Percentiles rank a stretch among this genome's conserved stretches.
phyloP scores from a whole-genome alignment of 2,113 vertebrate genomes.

The Neopipo cinnamomea region DNA sequence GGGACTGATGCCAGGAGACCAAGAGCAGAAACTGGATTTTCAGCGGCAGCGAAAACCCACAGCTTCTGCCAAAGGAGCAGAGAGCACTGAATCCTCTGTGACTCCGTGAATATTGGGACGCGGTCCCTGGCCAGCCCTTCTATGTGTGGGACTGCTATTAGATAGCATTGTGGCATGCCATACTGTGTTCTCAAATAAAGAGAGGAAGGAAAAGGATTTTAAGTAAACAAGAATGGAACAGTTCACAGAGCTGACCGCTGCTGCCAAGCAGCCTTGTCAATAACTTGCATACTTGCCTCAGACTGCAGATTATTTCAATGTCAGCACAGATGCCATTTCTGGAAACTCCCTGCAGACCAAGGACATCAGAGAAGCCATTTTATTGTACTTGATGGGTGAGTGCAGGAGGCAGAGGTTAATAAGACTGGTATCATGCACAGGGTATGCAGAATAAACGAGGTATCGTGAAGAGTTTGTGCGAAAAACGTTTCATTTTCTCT shows the following conservation, averaged over 20 bases:
- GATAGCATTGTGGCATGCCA: neutral
- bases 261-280: conserved; percentile 37
- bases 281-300: conserved; percentile 34
- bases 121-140: accelerated
- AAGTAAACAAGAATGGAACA: neutral
- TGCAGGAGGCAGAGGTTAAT: conserved; percentile 51
- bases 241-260: neutral
- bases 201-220: conserved; percentile 44
- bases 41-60: neutral
- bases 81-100: neutral
- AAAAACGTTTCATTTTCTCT: neutral
- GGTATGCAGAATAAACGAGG: neutral
- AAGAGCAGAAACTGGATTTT: neutral
- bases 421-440: neutral
- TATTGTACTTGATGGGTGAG: conserved; percentile 34
- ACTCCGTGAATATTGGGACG: accelerated
- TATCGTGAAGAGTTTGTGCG: neutral
- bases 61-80: neutral
- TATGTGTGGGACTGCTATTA: neutral
- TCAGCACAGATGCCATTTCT: conserved; percentile 59
- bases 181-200: neutral
- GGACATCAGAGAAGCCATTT: conserved; percentile 58
- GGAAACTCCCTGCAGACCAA: conserved; percentile 61
- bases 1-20: neutral
- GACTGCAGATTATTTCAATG: conserved; percentile 56